These are phyloP conservation scores for Planiliza haematocheilus DNA, from an alignment of 2,113 vertebrate species.

Conservation along the genomic window DNA sequence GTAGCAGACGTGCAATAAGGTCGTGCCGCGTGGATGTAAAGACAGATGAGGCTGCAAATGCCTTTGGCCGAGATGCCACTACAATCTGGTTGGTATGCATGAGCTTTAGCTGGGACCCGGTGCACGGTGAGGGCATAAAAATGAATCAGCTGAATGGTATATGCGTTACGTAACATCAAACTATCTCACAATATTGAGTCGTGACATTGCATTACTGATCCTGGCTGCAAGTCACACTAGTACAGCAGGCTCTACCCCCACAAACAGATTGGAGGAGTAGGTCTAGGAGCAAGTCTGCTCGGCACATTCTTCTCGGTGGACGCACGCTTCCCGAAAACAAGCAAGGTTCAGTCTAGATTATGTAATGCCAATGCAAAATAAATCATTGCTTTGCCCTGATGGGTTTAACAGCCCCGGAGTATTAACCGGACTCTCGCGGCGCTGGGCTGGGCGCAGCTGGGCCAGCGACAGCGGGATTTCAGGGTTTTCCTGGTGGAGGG, in stretches of 20 bases:
- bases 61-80: background rate
- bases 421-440: background rate
- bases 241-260: slow-evolving; percentile 23
- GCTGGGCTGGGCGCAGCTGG: background rate
- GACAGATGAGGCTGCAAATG: slow-evolving; percentile 3
- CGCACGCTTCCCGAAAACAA: slow-evolving; percentile 68
- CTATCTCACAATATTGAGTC: slow-evolving; percentile 36
- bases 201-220: slow-evolving; percentile 59
- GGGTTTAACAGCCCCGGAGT: slow-evolving; percentile 52
- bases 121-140: slow-evolving; percentile 23
- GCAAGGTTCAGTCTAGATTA: slow-evolving; percentile 56
- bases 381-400: slow-evolving; percentile 54
- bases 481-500: slow-evolving; percentile 35
- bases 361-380: slow-evolving; percentile 49
- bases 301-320: slow-evolving; percentile 59
- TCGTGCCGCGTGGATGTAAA: no score
- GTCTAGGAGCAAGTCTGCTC: slow-evolving; percentile 40
- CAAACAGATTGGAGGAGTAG: background rate
- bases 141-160: slow-evolving; percentile 51
- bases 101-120: background rate
- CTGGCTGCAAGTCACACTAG: slow-evolving; percentile 16
- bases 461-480: slow-evolving; percentile 4
- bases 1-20: background rate
- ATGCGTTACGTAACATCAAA: slow-evolving; percentile 43
- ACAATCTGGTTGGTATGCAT: background rate